These are phyloP conservation scores for Cabera pusaria DNA, from an alignment of 2,888 invertebrate genomes.

Conservation along the genomic window DNA sequence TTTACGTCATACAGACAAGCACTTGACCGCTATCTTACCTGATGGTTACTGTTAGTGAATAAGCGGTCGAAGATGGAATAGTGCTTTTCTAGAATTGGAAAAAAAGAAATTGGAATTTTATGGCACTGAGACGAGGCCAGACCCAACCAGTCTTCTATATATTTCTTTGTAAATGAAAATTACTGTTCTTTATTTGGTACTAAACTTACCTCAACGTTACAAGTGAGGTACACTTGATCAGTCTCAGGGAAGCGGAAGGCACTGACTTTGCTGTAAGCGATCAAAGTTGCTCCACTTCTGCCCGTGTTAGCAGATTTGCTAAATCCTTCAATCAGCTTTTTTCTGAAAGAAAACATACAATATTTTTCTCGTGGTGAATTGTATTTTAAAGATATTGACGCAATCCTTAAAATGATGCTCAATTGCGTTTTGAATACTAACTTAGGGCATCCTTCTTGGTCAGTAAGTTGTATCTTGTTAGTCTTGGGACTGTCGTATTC, in stretches of 20 bases:
- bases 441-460: constrained; percentile 87
- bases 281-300: constrained; percentile 84
- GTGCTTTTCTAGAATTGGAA: no score
- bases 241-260: constrained; percentile 90
- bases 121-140: no score
- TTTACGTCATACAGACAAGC: background rate
- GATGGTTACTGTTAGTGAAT: no score
- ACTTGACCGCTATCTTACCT: no score
- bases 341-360: constrained; percentile 66
- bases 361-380: no score
- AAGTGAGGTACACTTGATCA: constrained; percentile 88
- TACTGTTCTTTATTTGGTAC: no score
- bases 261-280: constrained; percentile 86
- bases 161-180: no score
- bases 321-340: constrained; percentile 86
- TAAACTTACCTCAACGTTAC: constrained; percentile 86
- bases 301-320: constrained; percentile 83
- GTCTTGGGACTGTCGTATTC: constrained; percentile 83
- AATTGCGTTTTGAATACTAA: constrained; percentile 48
- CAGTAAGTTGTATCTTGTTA: constrained; percentile 85
- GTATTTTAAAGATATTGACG: no score
- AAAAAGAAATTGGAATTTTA: no score
- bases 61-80: no score
- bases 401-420: no score
- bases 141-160: no score